A percentile compares a stretch with the other conserved stretches of the same genome.
phyloP scores from a whole-genome alignment of 1,140 invertebrate genomes.

The Phenacoccus solenopsis region DNA sequence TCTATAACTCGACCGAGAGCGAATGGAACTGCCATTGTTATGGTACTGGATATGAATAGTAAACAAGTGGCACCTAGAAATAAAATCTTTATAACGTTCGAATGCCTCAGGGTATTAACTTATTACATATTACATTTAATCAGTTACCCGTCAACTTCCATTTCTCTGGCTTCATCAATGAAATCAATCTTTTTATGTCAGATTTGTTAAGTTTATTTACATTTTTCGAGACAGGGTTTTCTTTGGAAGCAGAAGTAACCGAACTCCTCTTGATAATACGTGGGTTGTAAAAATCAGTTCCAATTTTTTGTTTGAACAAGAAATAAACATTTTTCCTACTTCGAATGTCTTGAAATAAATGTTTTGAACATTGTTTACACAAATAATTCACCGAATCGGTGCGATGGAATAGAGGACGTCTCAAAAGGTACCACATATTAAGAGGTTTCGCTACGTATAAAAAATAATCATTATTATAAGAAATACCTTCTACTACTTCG shows the following conservation, averaged over 20 bases:
- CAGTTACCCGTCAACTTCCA: background rate
- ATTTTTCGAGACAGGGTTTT: background rate
- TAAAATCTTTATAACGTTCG: no score
- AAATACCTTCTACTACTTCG: no score
- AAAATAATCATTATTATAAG: no score
- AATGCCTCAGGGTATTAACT: no score
- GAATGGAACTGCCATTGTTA: slow-evolving; percentile 89
- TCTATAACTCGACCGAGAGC: slow-evolving; percentile 84
- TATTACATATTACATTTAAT: no score
- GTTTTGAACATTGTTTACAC: background rate
- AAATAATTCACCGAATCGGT: background rate
- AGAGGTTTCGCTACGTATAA: no score
- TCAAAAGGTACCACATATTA: background rate
- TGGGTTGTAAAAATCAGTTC: background rate
- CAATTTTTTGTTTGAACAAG: background rate
- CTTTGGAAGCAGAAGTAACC: background rate
- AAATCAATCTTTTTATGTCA: background rate
- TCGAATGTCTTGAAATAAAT: background rate
- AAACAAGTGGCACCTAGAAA: slow-evolving; percentile 64
- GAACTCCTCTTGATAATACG: background rate
- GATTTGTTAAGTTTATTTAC: background rate
- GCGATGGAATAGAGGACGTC: background rate
- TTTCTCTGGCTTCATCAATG: slow-evolving; percentile 5
- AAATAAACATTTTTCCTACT: background rate
- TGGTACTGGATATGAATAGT: slow-evolving; percentile 70